phyloP scores from a whole-genome alignment of 1,140 invertebrate genomes.

The Monochamus saltuarius region DNA sequence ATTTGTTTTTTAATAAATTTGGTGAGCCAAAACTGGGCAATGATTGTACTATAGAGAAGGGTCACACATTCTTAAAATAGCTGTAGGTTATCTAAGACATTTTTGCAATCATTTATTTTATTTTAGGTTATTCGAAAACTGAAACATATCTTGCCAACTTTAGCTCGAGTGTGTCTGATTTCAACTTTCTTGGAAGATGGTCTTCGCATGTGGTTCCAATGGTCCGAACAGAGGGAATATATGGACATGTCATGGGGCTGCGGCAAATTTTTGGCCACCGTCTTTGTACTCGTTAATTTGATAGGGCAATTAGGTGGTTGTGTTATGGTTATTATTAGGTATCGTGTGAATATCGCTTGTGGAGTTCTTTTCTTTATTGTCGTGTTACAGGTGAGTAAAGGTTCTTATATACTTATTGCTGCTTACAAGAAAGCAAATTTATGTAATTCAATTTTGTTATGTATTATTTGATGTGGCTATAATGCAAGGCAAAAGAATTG shows the following conservation, averaged over 20 bases:
- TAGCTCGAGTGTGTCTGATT: slow-evolving; percentile 96
- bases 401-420: neutral
- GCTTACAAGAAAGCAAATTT: too few relatives aligned
- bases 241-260: slow-evolving; percentile 99
- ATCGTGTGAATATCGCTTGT: slow-evolving; percentile 93
- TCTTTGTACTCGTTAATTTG: slow-evolving; percentile 94
- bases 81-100: slow-evolving; percentile 5
- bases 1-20: slow-evolving; percentile 23
- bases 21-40: neutral
- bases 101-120: slow-evolving; percentile 21
- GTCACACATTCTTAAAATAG: neutral
- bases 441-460: too few relatives aligned
- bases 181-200: slow-evolving; percentile 99
- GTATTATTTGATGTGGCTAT: too few relatives aligned
- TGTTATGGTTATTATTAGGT: slow-evolving; percentile 90
- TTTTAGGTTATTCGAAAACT: slow-evolving; percentile 86
- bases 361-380: slow-evolving; percentile 95
- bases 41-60: neutral
- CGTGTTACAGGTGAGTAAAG: slow-evolving; percentile 77
- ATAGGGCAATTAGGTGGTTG: slow-evolving; percentile 94
- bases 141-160: slow-evolving; percentile 91
- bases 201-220: slow-evolving; percentile 98
- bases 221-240: slow-evolving; percentile 96
- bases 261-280: slow-evolving; percentile 86
- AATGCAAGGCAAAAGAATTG: too few relatives aligned